Percentiles rank a stretch among this genome's conserved stretches.
phyloP scores from a whole-genome alignment of 2,888 invertebrate species.

The Tipula confusa region DNA sequence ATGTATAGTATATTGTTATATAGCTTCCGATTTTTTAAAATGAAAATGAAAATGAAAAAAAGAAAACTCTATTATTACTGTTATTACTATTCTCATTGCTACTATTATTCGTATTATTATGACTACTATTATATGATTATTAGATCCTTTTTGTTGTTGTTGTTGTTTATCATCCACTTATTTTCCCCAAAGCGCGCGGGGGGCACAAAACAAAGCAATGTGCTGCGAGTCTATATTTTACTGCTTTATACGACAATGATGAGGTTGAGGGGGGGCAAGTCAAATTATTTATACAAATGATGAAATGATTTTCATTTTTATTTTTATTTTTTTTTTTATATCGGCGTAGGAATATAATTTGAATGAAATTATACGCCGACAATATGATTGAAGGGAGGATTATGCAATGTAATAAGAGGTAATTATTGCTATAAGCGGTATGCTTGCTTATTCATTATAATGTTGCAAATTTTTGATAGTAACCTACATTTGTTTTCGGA shows the following conservation, averaged over 20 bases:
- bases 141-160: neutral
- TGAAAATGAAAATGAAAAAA: neutral
- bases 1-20: neutral
- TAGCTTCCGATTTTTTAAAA: neutral
- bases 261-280: neutral
- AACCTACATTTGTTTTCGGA: no score
- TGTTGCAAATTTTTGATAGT: neutral
- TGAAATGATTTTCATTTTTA: neutral
- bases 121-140: conserved; percentile 20
- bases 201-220: neutral
- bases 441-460: neutral
- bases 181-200: neutral
- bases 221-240: neutral
- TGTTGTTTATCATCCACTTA: neutral
- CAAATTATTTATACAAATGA: neutral
- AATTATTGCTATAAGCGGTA: neutral
- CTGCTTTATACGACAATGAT: neutral
- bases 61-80: neutral
- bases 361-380: neutral
- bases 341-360: neutral
- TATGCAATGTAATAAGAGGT: neutral
- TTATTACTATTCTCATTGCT: neutral
- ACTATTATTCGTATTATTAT: conserved; percentile 8
- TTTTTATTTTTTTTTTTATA: no score
- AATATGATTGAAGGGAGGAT: neutral